Evolutionary conservation across 1,140 invertebrate species (phyloP).

Genomic region (Metopolophium dirhodum): DNA sequence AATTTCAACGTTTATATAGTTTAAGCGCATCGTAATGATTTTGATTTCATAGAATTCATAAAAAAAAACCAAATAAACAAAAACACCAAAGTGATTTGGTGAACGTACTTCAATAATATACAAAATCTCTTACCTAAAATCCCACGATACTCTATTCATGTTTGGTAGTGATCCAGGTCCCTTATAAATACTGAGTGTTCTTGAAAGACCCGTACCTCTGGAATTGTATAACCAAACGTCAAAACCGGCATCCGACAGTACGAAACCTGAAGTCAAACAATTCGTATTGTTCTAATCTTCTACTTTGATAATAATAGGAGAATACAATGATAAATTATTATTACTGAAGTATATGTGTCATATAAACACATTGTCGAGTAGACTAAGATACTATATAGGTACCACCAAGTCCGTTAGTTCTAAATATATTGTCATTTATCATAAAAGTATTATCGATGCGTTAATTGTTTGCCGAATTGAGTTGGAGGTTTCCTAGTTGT

Average conservation of each 20-base stretch:
- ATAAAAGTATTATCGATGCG: neutral
- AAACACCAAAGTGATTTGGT: neutral
- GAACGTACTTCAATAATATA: neutral
- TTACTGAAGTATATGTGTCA: neutral
- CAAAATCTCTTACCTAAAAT: slow-evolving; percentile 37
- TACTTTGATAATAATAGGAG: neutral
- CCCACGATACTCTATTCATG: slow-evolving; percentile 55
- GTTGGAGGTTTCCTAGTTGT: neutral
- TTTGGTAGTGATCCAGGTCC: neutral
- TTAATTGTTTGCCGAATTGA: neutral
- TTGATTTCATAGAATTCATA: neutral
- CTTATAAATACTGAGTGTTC: slow-evolving; percentile 36
- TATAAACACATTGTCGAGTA: neutral
- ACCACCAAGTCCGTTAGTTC: neutral
- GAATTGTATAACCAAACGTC: slow-evolving; percentile 67
- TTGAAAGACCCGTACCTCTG: slow-evolving; percentile 61
- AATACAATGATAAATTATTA: neutral
- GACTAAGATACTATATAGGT: neutral
- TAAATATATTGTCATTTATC: neutral
- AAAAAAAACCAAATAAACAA: neutral
- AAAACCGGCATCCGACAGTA: slow-evolving; percentile 64
- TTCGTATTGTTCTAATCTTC: neutral
- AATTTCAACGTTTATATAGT: neutral
- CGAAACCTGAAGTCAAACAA: slow-evolving; percentile 46
- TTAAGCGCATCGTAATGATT: neutral